Conservation (phyloP, 2,113 vertebrate species). For the Neodon shergylaensis region DNA sequence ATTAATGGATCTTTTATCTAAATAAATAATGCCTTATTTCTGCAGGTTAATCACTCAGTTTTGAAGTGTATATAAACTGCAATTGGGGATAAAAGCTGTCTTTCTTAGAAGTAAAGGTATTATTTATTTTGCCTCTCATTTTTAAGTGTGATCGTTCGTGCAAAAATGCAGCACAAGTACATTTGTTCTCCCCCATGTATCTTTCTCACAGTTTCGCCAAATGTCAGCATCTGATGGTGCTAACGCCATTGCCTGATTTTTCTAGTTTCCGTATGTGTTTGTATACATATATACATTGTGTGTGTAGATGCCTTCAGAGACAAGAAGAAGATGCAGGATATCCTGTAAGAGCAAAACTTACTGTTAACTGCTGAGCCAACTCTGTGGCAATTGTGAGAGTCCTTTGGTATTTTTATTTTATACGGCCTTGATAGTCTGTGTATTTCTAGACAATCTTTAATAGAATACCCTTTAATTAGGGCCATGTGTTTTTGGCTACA, state of each 20-base stretch:
- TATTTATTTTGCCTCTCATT: constrained; percentile 29
- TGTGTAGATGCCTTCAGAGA: neutral
- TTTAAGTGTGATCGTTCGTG: constrained; percentile 19
- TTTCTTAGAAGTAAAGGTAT: constrained; percentile 1
- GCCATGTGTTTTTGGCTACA: neutral
- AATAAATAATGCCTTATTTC: neutral
- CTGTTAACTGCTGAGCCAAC: neutral
- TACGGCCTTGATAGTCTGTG: neutral
- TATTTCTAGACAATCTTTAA: neutral
- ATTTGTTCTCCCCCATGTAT: neutral
- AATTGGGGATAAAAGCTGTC: constrained; percentile 8
- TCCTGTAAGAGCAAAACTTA: neutral
- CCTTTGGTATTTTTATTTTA: constrained; percentile 4
- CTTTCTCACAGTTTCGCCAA: neutral
- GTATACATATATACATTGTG: no score
- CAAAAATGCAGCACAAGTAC: neutral
- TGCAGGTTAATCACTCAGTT: constrained; percentile 1
- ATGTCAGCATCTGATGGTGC: neutral
- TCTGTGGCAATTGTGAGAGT: neutral
- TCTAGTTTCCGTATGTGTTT: neutral
- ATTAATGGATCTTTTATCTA: neutral
- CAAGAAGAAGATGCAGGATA: neutral
- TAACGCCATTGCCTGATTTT: neutral
- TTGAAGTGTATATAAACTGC: constrained; percentile 14
- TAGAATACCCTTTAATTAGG: neutral